Evolutionary conservation across 1,140 invertebrate genomes (phyloP), one percentile per base, ranked within the genome.

Genomic region (Samia ricini): DNA sequence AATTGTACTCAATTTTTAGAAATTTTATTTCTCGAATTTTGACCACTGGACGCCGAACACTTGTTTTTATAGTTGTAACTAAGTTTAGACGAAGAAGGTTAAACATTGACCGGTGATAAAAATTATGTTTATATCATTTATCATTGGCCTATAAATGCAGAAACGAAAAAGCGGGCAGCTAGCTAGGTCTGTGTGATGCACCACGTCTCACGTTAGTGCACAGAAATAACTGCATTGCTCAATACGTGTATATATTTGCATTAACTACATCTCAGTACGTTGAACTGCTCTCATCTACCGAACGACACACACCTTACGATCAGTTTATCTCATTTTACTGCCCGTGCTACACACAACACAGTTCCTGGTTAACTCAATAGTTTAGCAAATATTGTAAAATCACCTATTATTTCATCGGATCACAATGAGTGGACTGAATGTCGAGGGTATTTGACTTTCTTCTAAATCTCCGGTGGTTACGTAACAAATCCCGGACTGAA

Each of bases 221-320:
- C 79, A 72, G 67, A 90, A 90, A 90, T 90, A 90, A 78, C 74
- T 65, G 54, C 74, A 64, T 88, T 88, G 82, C 88, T 84, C 88
- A 88, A 90, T 81, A 42, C 33, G 33, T 42, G 33, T 42, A 15
- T 42, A 75, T 74, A 88, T 90, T 88, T 69, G 88, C 85, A 88
- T 79, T 83, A 57, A 88, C 79, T 59, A 74, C 83, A 88, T 79
- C 79, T 81, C 76, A 62, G 85, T 79, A 83, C 87, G 85, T 83
- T 90, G 87, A 90, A 88, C 85, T 81, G 71, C 62, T 75, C 72
- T 80, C 81, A 79, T 83, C 83, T 86, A 83, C 76, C 70, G 64
- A 74, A 58, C 63, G 67, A 70, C 61, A 78, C 75, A 70, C 72
- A 76, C 60, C 70, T 71, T 74, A 74, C 81, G 81, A 74, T 83